Base-by-base conservation (phyloP, 2,113 vertebrate species). In the Tragelaphus scriptus region DNA sequence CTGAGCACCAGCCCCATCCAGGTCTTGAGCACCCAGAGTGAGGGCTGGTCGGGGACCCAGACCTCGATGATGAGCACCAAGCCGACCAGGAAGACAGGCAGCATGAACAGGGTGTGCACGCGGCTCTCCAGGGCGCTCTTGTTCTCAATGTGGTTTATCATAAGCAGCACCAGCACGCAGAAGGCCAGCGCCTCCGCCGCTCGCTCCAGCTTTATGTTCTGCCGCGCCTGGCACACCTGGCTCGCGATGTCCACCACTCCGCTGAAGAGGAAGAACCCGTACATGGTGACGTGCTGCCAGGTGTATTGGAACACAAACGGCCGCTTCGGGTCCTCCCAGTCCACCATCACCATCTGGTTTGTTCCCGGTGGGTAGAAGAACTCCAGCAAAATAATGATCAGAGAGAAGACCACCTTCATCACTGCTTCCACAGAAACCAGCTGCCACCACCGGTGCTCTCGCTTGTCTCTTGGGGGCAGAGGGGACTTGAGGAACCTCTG, bases 231-330 rank as follows among this genome's bases (percentile, higher is more conserved):
- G 4, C 65, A 51, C 0, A 5, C 5, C 53, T 32, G 93, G 81
- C 96, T 97, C 53, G 95, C 53, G 0, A 82, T 28, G 58, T 97
- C 96, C 58, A 79, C 97, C 90, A 96, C 0, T 0, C 97, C 97
- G 0, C 94, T 94, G 85, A 95, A 0, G 28, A 80, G 0, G 53
- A 97, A 97, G 81, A 98, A 97, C 2, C 1, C 5, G 0, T 91
- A 97, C 81, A 86, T 96, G 90, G 97, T 97, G 32, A 40, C 0
- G 0, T 97, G 98, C 4, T 96, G 75, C 97, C 97, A 97, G 75
- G 0, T n/a, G 2, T 95, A 32, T 44, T 85, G 49, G 96, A 92
- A 90, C 17, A 97, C 0, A 16, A 98, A 98, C 0, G 58, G 87
- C 19, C 44, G 23, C 59, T 0, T 40, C 2, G 96, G 92, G 81